Base-by-base conservation (phyloP, 2,797 vertebrate species). In the Eulemur rubriventer region DNA sequence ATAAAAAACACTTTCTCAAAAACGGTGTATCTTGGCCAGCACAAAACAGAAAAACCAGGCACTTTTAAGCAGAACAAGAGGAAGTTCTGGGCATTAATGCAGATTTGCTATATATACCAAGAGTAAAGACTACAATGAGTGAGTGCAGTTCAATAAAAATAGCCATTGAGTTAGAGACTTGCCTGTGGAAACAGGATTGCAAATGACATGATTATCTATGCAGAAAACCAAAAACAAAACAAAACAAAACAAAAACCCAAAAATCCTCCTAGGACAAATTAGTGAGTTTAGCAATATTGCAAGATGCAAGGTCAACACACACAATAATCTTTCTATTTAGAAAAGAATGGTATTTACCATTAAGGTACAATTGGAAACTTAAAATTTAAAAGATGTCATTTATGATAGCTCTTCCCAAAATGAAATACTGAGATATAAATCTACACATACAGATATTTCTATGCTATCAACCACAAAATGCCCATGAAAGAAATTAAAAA, bases 1-100 rank as follows among this genome's bases (percentile, higher is more conserved):
- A 81, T 75, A 95, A 97, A 83, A 96, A 92, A 97, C 20, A 97
- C 24, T 75, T 86, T 70, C 50, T 86, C 28, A 89, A 80, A 89
- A 94, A 61, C 13, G 89, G 24, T 63, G 14, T 79, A 50, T 2
- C 26, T 55, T 89, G 85, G 38, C 17, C 46, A 91, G 28, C 55
- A 89, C 22, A 93, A 84, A 76, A 79, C 12, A 91, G 65, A 91
- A 80, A 93, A 94, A 84, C 8, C 8, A 90, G 22, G 12, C 28
- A 79, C 18, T 94, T 91, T 57, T 16, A 82, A 83, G 8, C 14
- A 14, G 14, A 82, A 79, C 28, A 92, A n/a, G 55, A 86, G 35
- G 24, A 79, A 75, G 17, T 91, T 96, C 52, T 75, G 67, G 9
- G 59, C 20, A 65, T 79, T 81, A 75, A 59, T 50, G 61, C 20